Evolutionary conservation across 2,888 invertebrate genomes (phyloP), one percentile per base, ranked within the genome.

Genomic region (Plusia festucae): DNA sequence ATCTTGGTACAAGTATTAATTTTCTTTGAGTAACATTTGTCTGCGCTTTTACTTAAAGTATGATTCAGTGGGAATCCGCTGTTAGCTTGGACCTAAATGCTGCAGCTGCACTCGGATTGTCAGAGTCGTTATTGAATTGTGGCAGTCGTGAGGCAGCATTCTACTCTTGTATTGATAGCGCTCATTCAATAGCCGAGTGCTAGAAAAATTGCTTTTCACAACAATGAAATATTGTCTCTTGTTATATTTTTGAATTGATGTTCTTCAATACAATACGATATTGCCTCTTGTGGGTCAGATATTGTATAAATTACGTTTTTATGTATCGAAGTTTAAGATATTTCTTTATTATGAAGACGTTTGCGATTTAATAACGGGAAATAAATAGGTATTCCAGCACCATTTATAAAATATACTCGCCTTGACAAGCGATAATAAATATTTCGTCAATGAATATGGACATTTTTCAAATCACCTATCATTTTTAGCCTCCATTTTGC

Each of bases 71-170:
- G n/a, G 18, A 54, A 52, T 34, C 18, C 81, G 86, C 77, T 68
- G 52, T 32, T 88, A 59, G 66, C 86, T 89, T 90, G 82, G 74
- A 69, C 82, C 72, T 24, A 40, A 40, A n/a, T 62, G 63, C 72
- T 70, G 73, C 84, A 83, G 82, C 83, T 86, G 85, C 87, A 86
- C 79, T 82, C 68, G 74, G 66, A 82, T 81, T 81, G 78, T 77
- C 78, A 73, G 78, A 80, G 76, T 84, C 87, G 87, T 91, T 93
- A 91, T 92, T 92, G 89, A 91, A 90, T 89, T 88, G 92, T 86
- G 85, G 86, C 83, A 85, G 84, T 84, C 78, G 81, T 82, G 87
- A 88, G 86, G 86, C 88, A 83, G 88, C 83, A 82, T 76, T 72
- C 63, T 69, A 52, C 79, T 82, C 71, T 76, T 83, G 83, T 82